phyloP scores from a whole-genome alignment of 2,888 invertebrate genomes.

The Rhabditoides inermis region DNA sequence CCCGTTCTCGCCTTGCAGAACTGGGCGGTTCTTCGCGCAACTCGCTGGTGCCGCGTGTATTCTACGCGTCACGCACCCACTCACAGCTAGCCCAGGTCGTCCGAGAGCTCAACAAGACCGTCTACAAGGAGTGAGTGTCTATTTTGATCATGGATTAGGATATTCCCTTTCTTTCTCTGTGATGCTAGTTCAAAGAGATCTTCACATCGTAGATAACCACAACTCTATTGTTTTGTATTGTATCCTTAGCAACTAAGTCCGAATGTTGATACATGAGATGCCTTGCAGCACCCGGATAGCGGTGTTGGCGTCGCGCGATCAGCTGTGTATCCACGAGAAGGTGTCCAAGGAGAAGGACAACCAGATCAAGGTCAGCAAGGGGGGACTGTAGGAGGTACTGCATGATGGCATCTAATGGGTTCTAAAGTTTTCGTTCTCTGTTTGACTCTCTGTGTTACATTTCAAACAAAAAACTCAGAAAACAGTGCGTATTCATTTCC shows the following conservation, averaged over 20 bases:
- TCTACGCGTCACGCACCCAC: slow-evolving; percentile 93
- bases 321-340: slow-evolving; percentile 88
- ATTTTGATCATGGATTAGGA: not conserved
- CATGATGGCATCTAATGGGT: too few species aligned
- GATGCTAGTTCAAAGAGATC: too few species aligned
- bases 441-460: too few species aligned
- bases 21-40: not conserved
- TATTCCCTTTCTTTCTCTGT: not conserved
- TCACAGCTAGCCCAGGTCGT: slow-evolving; percentile 90
- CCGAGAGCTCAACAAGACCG: slow-evolving; percentile 81
- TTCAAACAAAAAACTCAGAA: too few species aligned
- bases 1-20: not conserved
- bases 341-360: slow-evolving; percentile 73
- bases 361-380: slow-evolving; percentile 65
- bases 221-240: too few species aligned
- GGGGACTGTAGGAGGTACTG: too few species aligned
- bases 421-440: too few species aligned
- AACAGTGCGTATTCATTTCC: too few species aligned
- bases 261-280: too few species aligned
- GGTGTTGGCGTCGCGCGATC: slow-evolving; percentile 90
- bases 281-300: too few species aligned
- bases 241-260: too few species aligned
- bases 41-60: slow-evolving; percentile 64
- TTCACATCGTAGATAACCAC: too few species aligned
- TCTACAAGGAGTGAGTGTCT: slow-evolving; percentile 63